Evolutionary conservation across 2,113 vertebrate genomes (phyloP).

Genomic region (Aegotheles bennettii): DNA sequence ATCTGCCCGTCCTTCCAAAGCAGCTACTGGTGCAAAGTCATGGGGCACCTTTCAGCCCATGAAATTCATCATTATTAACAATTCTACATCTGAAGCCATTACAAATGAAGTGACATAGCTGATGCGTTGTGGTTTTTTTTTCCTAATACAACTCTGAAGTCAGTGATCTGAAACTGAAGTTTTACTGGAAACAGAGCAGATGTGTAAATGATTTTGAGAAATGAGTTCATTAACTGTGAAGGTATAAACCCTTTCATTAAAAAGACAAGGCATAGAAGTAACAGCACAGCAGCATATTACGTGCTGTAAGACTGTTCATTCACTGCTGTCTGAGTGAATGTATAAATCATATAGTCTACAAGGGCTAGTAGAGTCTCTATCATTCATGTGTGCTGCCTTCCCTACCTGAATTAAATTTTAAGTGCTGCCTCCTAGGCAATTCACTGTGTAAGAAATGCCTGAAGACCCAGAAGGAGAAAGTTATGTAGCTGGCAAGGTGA

Average conservation of each 20-base stretch:
- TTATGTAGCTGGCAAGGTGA: slow-evolving; percentile 35
- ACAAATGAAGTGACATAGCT: not conserved
- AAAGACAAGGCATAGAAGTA: slow-evolving; percentile 11
- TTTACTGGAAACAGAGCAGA: slow-evolving; percentile 17
- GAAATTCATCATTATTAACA: not conserved
- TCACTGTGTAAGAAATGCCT: not conserved
- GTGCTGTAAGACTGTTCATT: not conserved
- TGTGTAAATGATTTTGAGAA: slow-evolving; percentile 50
- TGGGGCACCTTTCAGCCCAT: not conserved
- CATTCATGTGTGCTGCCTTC: not conserved
- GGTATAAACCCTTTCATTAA: slow-evolving; percentile 31
- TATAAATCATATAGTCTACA: slow-evolving; percentile 9
- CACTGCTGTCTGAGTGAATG: not conserved
- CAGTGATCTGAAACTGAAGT: not conserved
- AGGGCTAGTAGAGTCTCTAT: not conserved
- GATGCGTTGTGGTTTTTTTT: not conserved
- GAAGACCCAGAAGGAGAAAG: not conserved
- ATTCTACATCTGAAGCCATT: not conserved
- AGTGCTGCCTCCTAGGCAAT: slow-evolving; percentile 6
- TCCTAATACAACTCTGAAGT: not conserved
- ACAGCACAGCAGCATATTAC: not conserved
- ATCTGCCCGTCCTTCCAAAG: not conserved
- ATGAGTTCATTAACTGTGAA: slow-evolving; percentile 43
- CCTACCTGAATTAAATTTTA: slow-evolving; percentile 15
- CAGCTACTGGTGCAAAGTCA: not conserved